These are phyloP conservation scores for Calephelis perditalis DNA, from an alignment of 2,888 invertebrate genomes.

Conservation along the genomic window DNA sequence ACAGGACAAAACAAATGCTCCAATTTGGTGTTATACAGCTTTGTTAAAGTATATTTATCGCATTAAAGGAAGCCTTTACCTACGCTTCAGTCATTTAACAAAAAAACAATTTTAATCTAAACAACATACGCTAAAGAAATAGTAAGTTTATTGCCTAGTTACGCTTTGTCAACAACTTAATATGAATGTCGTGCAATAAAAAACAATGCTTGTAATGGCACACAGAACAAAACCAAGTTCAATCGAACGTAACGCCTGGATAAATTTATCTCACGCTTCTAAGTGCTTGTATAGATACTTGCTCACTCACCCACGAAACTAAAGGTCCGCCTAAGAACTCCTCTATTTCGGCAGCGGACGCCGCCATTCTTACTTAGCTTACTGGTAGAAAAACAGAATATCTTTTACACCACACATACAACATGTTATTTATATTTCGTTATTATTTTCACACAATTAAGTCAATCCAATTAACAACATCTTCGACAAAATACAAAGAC, in stretches of 20 bases:
- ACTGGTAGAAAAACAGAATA: conserved; percentile 56
- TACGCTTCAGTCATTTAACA: too few relatives aligned
- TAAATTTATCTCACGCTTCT: conserved; percentile 54
- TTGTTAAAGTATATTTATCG: too few relatives aligned
- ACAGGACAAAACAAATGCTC: too few relatives aligned
- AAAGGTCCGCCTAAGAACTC: conserved; percentile 90
- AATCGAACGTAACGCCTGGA: conserved; percentile 50
- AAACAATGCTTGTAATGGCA: background rate
- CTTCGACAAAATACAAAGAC: conserved; percentile 49
- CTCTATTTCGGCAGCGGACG: conserved; percentile 86
- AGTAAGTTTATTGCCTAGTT: background rate
- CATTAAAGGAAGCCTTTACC: too few relatives aligned
- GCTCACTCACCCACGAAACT: conserved; percentile 89
- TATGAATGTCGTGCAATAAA: background rate
- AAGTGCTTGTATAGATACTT: conserved; percentile 53
- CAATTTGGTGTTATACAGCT: too few relatives aligned
- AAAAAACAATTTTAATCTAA: background rate
- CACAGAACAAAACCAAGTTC: conserved; percentile 29
- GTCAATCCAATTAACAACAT: conserved; percentile 50
- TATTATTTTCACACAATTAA: conserved; percentile 35
- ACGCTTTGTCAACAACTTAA: conserved; percentile 1
- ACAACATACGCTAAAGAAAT: background rate
- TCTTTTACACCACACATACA: conserved; percentile 45
- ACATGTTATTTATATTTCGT: conserved; percentile 55
- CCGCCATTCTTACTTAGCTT: conserved; percentile 73